Evolutionary conservation across 2,113 vertebrate genomes (phyloP).

Genomic region (Neotoma lepida): DNA sequence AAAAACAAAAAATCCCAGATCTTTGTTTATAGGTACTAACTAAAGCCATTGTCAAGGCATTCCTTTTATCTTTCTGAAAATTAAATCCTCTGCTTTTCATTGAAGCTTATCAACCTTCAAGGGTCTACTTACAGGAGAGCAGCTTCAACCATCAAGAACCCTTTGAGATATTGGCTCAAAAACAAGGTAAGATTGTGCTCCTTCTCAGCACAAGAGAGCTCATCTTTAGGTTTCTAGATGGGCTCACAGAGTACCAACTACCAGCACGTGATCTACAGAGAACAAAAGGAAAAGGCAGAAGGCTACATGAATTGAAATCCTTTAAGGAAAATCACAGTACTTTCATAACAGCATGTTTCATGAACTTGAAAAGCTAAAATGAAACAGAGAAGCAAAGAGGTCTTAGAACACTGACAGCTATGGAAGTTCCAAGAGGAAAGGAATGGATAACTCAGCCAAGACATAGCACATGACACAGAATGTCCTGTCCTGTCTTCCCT

Average conservation of each 20-base stretch:
- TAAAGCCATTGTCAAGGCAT: conserved; percentile 16
- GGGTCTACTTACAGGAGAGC: conserved; percentile 37
- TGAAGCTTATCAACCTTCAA: conserved; percentile 42
- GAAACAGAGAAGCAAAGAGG: not conserved
- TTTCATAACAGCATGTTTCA: conserved; percentile 15
- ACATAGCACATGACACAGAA: not conserved
- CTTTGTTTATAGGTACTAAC: not conserved
- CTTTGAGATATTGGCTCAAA: conserved; percentile 28
- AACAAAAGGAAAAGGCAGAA: conserved; percentile 30
- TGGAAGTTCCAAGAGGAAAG: not conserved
- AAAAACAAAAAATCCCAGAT: not conserved
- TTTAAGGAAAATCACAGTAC: not conserved
- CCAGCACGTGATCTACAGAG: not conserved
- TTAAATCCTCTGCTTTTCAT: conserved; percentile 48
- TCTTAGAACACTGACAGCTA: not conserved
- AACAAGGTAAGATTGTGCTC: not conserved
- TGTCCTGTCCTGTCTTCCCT: conserved; percentile 24
- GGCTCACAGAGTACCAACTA: not conserved
- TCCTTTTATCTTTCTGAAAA: conserved; percentile 7
- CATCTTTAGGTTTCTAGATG: not conserved
- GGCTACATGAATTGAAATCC: not conserved
- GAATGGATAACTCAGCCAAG: conserved; percentile 54
- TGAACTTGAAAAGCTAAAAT: conserved; percentile 43
- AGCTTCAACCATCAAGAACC: not conserved
- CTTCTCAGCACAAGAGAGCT: not conserved